Conservation (phyloP, 1,140 invertebrate species). For the Saccostrea glomerata region DNA sequence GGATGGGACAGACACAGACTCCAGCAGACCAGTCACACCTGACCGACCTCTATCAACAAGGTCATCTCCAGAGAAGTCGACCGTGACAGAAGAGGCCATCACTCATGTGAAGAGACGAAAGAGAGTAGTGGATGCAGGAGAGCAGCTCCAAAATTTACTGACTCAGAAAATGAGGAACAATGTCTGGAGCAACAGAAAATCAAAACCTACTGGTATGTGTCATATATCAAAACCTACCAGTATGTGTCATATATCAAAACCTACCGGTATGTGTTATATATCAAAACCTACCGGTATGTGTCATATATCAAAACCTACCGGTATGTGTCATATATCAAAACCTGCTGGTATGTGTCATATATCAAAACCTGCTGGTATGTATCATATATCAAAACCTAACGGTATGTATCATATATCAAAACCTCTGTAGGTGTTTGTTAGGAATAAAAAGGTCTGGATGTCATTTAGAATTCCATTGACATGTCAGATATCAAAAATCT, state of each 20-base stretch:
- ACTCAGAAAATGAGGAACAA: slow-evolving; percentile 33
- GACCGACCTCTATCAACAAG: neutral
- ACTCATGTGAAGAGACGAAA: neutral
- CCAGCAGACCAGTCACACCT: neutral
- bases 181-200: slow-evolving; percentile 33
- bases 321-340: too few species aligned
- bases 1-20: neutral
- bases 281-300: too few species aligned
- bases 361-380: too few species aligned
- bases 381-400: too few species aligned
- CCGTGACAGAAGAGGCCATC: neutral
- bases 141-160: neutral
- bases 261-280: neutral
- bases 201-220: neutral
- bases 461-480: too few species aligned
- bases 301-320: too few species aligned
- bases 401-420: neutral
- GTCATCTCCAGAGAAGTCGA: slow-evolving; percentile 20
- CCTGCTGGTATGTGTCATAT: too few species aligned
- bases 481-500: too few species aligned
- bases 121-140: slow-evolving; percentile 7
- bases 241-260: neutral
- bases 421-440: neutral
- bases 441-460: too few species aligned
- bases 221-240: too few species aligned